Evolutionary conservation across 2,797 vertebrate species (phyloP), one percentile per base, ranked within the genome.

Genomic region (Tarsius wallacei): DNA sequence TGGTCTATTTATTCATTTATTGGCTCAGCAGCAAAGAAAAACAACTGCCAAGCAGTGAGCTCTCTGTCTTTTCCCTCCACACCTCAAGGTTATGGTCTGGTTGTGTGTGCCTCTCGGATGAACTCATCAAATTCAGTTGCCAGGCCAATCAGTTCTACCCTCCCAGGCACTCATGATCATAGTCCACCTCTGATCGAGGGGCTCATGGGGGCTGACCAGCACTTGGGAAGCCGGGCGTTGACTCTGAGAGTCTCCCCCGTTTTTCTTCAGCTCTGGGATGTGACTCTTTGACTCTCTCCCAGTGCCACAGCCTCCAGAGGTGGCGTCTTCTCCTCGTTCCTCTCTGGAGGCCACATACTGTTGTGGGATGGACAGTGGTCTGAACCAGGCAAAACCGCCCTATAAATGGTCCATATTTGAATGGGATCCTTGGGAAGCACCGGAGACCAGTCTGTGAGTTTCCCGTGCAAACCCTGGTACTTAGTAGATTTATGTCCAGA

Each of bases 1-100:
- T 0, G 87, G 93, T 81, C 97, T 96, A 97, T 97, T 96, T 96
- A 90, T 70, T 92, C 95, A 53, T 85, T 94, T 91, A 97, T 90
- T 82, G 95, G 91, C 95, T 96, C 97, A 68, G 90, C 76, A 5
- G 97, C 95, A 64, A 87, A 91, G 91, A 77, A 61, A 96, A 96
- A 91, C 93, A 88, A 93, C 31, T 0, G 33, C 87, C n/a, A 47
- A 77, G 88, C 1, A 0, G 47, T 21, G 53, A 0, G 19, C 11
- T 17, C 42, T 10, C 59, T 71, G 36, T 61, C 89, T 19, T 21
- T 28, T 3, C n/a, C 86, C 47, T 42, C 53, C 42, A 1, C 74
- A 16, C 59, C 59, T 93, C 87, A 47, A 94, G 97, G 88, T 96
- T 36, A 95, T 0, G 57, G 94, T 55, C 78, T 0, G 0, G 24